Evolutionary conservation across 2,888 invertebrate species (phyloP).

Genomic region (Eurois occulta): DNA sequence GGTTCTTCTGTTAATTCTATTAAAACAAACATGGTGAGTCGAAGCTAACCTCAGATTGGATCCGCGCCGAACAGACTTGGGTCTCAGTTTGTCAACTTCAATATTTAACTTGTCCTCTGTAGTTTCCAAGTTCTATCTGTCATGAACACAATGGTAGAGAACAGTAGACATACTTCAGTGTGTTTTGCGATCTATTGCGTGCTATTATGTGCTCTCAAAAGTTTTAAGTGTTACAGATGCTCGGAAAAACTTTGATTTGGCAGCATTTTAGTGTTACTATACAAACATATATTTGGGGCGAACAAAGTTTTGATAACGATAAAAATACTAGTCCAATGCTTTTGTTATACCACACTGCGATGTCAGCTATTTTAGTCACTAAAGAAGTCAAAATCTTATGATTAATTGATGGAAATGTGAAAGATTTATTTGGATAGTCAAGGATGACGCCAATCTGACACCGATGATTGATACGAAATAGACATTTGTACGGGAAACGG

Average conservation of each 20-base stretch:
- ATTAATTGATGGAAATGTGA: slow-evolving; percentile 3
- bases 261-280: slow-evolving; percentile 35
- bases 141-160: slow-evolving; percentile 78
- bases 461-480: slow-evolving; percentile 14
- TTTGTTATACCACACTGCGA: background rate
- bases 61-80: slow-evolving; percentile 73
- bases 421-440: slow-evolving; percentile 18
- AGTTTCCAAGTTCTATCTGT: slow-evolving; percentile 79
- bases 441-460: slow-evolving; percentile 11
- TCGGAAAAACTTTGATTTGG: slow-evolving; percentile 61
- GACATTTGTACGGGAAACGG: background rate
- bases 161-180: slow-evolving; percentile 71
- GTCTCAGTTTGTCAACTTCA: slow-evolving; percentile 83
- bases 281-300: slow-evolving; percentile 4
- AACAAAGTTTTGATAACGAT: slow-evolving; percentile 28
- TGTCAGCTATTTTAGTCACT: slow-evolving; percentile 1
- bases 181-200: slow-evolving; percentile 71
- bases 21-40: slow-evolving; percentile 71
- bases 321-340: slow-evolving; percentile 2
- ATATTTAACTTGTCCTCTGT: slow-evolving; percentile 84
- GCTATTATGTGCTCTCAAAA: slow-evolving; percentile 65
- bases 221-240: slow-evolving; percentile 67
- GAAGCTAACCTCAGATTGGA: slow-evolving; percentile 75
- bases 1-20: slow-evolving; percentile 73
- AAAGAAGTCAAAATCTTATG: slow-evolving; percentile 9